These are phyloP conservation scores for Euproctis similis DNA, from an alignment of 2,888 invertebrate species.

Conservation along the genomic window DNA sequence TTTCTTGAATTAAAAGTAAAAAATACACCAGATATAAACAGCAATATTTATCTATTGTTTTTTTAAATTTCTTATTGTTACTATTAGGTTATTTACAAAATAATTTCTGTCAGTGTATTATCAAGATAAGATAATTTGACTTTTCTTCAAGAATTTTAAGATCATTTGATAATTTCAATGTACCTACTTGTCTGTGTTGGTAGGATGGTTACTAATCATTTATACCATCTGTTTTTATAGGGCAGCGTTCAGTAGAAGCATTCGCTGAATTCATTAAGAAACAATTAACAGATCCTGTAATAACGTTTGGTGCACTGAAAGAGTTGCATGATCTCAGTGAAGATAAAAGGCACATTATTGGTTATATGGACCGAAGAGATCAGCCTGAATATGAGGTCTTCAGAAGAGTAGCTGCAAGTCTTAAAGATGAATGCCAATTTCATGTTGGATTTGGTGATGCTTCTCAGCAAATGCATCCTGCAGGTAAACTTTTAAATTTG, in stretches of 20 bases:
- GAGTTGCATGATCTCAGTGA: slow-evolving; percentile 85
- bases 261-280: slow-evolving; percentile 91
- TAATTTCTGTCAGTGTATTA: no score
- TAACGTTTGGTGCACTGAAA: slow-evolving; percentile 82
- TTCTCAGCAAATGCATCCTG: slow-evolving; percentile 89
- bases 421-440: slow-evolving; percentile 97
- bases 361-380: slow-evolving; percentile 89
- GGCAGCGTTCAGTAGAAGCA: slow-evolving; percentile 91
- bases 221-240: no score
- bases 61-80: no score
- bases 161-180: neutral
- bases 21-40: no score
- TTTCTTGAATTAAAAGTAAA: no score
- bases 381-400: slow-evolving; percentile 88
- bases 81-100: no score
- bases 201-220: neutral
- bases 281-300: slow-evolving; percentile 90
- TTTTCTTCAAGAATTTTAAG: no score
- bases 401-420: slow-evolving; percentile 86
- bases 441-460: slow-evolving; percentile 92
- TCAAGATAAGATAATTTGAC: no score
- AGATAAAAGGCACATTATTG: slow-evolving; percentile 90
- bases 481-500: slow-evolving; percentile 49
- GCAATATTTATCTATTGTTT: no score
- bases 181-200: no score